Conservation (phyloP, 2,888 invertebrate genomes). For the Sinodicranocentrus sp. region DNA sequence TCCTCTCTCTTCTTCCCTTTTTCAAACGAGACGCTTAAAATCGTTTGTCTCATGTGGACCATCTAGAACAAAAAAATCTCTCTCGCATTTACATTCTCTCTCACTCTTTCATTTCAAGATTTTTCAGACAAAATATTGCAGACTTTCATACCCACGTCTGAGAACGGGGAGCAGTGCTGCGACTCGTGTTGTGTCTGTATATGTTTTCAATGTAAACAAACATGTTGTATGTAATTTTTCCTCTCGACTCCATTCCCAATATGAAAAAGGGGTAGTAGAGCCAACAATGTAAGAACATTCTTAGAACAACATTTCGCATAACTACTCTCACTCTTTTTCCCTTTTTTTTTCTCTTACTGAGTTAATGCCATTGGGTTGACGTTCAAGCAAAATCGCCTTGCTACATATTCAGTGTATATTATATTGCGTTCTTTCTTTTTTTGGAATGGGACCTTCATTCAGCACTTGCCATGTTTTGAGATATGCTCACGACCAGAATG, state of each 20-base stretch:
- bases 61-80: constrained; percentile 18
- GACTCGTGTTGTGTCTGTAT: not conserved
- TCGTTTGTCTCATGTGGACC: no score
- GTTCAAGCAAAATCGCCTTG: not conserved
- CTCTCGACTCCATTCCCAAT: not conserved
- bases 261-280: no score
- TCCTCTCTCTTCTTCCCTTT: not conserved
- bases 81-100: constrained; percentile 9
- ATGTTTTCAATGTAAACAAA: constrained; percentile 13
- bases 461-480: constrained; percentile 28
- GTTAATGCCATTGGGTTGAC: not conserved
- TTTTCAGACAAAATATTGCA: constrained; percentile 4
- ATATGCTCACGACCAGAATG: not conserved
- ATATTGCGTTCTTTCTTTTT: constrained; percentile 1
- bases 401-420: not conserved
- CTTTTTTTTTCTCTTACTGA: not conserved
- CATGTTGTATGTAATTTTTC: constrained; percentile 14
- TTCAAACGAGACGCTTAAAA: no score
- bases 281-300: not conserved
- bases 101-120: constrained; percentile 25
- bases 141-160: no score
- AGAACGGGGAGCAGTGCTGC: no score
- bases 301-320: not conserved
- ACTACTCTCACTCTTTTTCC: not conserved
- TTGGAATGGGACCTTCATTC: constrained; percentile 18